Evolutionary conservation across 2,113 vertebrate species (phyloP), one percentile per base, ranked within the genome.

Genomic region (Eublepharis macularius): DNA sequence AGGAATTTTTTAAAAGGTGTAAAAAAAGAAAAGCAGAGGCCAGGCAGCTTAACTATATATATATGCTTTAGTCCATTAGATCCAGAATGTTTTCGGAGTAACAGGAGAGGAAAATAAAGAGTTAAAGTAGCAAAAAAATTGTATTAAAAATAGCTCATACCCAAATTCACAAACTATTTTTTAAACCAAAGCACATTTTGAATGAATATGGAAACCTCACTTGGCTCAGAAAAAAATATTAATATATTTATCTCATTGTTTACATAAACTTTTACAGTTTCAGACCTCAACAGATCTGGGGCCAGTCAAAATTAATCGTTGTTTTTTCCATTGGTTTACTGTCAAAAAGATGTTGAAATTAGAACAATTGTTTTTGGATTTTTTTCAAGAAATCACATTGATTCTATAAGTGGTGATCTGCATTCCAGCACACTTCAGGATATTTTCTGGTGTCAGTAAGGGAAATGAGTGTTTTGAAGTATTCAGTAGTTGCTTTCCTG

Each of bases 151-250:
- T 97, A 98, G 98, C 98, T 98, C 98, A 98, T 97, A 98, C 96
- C 98, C 98, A 98, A 98, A 99, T 98, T 96, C 98, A 98, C 97
- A 97, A 98, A 97, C 97, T 99, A 98, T 99, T 98, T 99, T 99
- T 98, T 98, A 99, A 98, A 99, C 98, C 98, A 99, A 99, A 99
- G 98, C 98, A 98, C 98, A 99, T 99, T 98, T 69, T 98, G 97
- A 98, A 98, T 97, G 97, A 98, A 97, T 96, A 97, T 97, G 95
- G 97, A 98, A 63, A 98, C 97, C 97, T 96, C 97, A 96, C 97
- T 95, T 97, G 97, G 97, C 97, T 98, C 97, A 97, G 97, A 97
- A 96, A 96, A 73, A 95, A 92, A 97, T 96, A 95, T 96, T 96
- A 97, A 98, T 98, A 98, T 98, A 98, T 98, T 98, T 98, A 98